A percentile compares a stretch with the other conserved stretches of the same genome.
These are phyloP conservation scores for Toxotes chatareus DNA, from an alignment of 2,113 vertebrate species.

Conservation along the genomic window DNA sequence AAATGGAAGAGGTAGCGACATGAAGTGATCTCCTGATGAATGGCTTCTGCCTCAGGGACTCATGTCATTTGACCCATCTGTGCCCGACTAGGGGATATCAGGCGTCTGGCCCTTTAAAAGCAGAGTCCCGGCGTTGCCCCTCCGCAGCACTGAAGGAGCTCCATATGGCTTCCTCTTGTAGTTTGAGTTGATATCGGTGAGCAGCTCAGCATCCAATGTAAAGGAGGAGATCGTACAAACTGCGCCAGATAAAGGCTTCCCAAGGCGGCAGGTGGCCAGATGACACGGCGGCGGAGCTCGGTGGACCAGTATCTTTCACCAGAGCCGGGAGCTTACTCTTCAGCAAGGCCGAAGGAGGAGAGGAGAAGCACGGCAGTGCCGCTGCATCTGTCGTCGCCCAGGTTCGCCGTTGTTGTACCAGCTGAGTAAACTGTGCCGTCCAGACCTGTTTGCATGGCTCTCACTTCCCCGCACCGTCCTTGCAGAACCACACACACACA, in stretches of 20 bases:
- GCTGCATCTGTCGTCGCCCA: conserved; percentile 73
- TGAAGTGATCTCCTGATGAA: conserved; percentile 62
- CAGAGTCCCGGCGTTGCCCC: conserved; percentile 58
- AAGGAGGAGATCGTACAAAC: conserved; percentile 28
- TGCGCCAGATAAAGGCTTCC: conserved; percentile 34
- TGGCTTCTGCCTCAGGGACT: conserved; percentile 38
- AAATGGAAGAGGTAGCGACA: conserved; percentile 3
- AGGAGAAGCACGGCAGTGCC: conserved; percentile 53
- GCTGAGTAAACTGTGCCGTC: conserved; percentile 77
- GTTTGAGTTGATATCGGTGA: conserved; percentile 45
- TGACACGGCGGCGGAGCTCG: conserved; percentile 61
- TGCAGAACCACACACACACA: background rate
- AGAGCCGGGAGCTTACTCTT: conserved; percentile 38
- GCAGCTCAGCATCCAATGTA: conserved; percentile 31
- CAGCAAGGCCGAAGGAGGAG: conserved; percentile 47
- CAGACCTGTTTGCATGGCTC: conserved; percentile 42
- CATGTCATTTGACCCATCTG: conserved; percentile 67
- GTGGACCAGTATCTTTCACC: conserved; percentile 42
- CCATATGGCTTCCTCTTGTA: conserved; percentile 71
- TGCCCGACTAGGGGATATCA: conserved; percentile 30
- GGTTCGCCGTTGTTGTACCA: conserved; percentile 66
- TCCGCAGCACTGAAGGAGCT: conserved; percentile 59
- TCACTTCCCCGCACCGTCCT: background rate
- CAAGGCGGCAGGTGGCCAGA: conserved; percentile 57
- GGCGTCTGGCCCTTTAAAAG: conserved; percentile 85